phyloP scores from a whole-genome alignment of 1,140 invertebrate species.

The Riptortus pedestris region DNA sequence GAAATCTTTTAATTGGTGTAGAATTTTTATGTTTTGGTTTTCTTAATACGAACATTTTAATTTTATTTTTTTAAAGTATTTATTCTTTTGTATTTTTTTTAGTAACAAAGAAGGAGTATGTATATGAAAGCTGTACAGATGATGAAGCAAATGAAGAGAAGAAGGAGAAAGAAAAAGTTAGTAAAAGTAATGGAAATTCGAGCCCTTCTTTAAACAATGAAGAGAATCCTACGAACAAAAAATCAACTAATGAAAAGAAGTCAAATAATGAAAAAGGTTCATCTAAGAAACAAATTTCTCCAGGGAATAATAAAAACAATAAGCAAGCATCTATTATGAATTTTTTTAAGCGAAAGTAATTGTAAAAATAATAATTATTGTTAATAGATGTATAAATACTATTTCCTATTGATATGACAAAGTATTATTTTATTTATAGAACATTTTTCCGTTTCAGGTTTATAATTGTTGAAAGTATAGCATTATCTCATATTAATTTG shows the following conservation, averaged over 20 bases:
- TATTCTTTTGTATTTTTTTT: constrained; percentile 5
- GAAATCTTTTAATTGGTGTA: too few relatives aligned
- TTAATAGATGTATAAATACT: neutral
- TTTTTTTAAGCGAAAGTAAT: neutral
- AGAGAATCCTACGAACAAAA: neutral
- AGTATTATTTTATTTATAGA: too few relatives aligned
- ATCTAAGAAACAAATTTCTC: neutral
- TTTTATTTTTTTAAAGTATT: neutral
- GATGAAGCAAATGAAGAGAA: constrained; percentile 18
- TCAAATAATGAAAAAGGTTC: neutral
- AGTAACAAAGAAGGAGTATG: constrained; percentile 22
- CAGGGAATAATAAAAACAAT: neutral
- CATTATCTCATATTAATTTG: too few relatives aligned
- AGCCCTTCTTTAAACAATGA: neutral
- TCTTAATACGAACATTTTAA: neutral
- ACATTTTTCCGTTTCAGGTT: too few relatives aligned
- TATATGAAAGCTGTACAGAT: constrained; percentile 14
- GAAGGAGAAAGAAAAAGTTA: constrained; percentile 5
- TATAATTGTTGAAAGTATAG: too few relatives aligned
- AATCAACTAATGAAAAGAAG: too few relatives aligned
- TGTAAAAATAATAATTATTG: neutral
- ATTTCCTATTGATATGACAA: neutral
- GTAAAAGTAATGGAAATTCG: neutral
- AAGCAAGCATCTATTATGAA: neutral
- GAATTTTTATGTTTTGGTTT: too few relatives aligned